phyloP scores from a whole-genome alignment of 2,888 invertebrate genomes.

The Tenthredo livida region DNA sequence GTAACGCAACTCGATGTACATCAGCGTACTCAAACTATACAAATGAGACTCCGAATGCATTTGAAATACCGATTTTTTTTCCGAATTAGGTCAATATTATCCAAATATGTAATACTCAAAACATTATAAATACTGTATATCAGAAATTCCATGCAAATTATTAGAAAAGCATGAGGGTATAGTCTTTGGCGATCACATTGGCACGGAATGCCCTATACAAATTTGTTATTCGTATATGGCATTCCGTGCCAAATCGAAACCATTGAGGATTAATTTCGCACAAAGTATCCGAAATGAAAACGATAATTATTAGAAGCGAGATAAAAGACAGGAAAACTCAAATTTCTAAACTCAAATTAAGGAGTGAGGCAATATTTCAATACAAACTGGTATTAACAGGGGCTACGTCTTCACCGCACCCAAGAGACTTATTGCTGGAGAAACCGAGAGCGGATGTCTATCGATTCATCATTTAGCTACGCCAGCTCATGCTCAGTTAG shows the following conservation, averaged over 20 bases:
- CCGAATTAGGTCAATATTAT: neutral
- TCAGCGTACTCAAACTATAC: neutral
- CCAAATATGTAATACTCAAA: neutral
- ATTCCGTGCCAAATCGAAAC: neutral
- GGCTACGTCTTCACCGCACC: slow-evolving; percentile 75
- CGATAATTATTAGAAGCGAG: neutral
- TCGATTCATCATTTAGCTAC: slow-evolving; percentile 74
- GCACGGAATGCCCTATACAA: neutral
- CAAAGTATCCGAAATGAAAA: neutral
- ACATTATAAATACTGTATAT: neutral
- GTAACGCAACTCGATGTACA: slow-evolving; percentile 12
- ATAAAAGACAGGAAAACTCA: neutral
- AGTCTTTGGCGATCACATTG: neutral
- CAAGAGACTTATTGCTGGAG: slow-evolving; percentile 71
- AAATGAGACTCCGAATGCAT: neutral
- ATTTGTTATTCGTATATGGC: neutral
- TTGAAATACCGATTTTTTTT: neutral
- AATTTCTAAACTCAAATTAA: neutral
- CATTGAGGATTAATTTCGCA: neutral
- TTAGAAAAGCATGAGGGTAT: neutral
- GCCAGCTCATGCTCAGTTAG: slow-evolving; percentile 71
- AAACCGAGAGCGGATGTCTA: slow-evolving; percentile 72
- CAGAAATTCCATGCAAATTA: neutral
- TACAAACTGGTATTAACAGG: slow-evolving; percentile 58
- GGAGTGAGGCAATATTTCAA: neutral